Percentiles rank a stretch among this genome's conserved stretches.
phyloP scores from a whole-genome alignment of 2,113 vertebrate species.

The Proterorhinus semilunaris region DNA sequence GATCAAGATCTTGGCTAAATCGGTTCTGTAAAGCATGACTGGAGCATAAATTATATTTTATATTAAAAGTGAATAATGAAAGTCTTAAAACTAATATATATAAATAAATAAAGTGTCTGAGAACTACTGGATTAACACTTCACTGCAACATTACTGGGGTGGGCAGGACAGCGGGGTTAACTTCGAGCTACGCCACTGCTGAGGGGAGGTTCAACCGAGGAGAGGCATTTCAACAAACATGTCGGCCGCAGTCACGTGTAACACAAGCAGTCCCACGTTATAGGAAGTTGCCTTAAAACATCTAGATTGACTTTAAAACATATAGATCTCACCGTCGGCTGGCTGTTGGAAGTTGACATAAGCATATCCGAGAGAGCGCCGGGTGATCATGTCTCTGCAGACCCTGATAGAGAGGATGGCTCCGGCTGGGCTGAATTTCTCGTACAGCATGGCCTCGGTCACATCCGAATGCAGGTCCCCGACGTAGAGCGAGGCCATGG shows the following conservation, averaged over 20 bases:
- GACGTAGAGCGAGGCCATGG: constrained; percentile 89
- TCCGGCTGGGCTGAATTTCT: constrained; percentile 89
- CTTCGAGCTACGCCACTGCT: constrained; percentile 34
- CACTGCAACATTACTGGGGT: constrained; percentile 18
- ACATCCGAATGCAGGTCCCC: constrained; percentile 88
- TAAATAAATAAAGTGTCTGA: not conserved
- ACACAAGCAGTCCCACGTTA: not conserved
- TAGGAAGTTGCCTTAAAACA: not conserved
- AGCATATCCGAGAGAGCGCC: constrained; percentile 87
- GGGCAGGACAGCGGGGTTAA: constrained; percentile 19
- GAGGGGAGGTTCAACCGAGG: constrained; percentile 46
- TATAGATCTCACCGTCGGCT: constrained; percentile 79
- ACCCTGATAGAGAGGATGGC: constrained; percentile 89
- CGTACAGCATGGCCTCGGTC: constrained; percentile 90
- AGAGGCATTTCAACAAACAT: constrained; percentile 51
- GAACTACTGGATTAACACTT: constrained; percentile 1
- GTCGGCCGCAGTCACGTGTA: constrained; percentile 69
- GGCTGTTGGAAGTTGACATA: constrained; percentile 92
- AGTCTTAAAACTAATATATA: too few relatives aligned
- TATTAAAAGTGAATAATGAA: too few relatives aligned
- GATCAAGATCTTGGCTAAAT: too few relatives aligned
- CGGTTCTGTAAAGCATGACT: too few relatives aligned
- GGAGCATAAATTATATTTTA: too few relatives aligned
- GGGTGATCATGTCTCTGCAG: constrained; percentile 90
- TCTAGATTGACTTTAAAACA: not conserved